Evolutionary conservation across 2,888 invertebrate genomes (phyloP).

Genomic region (Apotomis turbidana): DNA sequence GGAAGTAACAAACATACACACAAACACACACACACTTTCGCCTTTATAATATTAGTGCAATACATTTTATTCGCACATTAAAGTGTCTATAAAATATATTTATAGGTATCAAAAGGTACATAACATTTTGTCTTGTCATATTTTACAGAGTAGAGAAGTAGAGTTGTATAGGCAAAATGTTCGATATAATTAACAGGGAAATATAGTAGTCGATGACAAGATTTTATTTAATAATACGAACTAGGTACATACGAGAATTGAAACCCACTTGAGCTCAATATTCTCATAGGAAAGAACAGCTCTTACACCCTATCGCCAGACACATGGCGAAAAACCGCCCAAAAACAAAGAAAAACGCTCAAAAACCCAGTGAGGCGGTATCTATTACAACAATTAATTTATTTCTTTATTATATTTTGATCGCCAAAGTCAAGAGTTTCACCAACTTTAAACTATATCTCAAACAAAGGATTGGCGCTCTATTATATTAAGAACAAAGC

Average conservation of each 20-base stretch:
- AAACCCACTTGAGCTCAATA: constrained; percentile 55
- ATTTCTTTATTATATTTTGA: constrained; percentile 74
- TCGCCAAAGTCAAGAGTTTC: constrained; percentile 71
- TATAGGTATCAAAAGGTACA: no score
- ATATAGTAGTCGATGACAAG: not conserved
- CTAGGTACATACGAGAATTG: constrained; percentile 31
- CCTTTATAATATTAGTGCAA: no score
- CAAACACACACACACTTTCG: no score
- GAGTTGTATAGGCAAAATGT: no score
- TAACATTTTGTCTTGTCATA: no score
- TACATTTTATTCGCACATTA: no score
- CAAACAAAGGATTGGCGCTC: constrained; percentile 37
- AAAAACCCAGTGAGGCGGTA: constrained; percentile 69
- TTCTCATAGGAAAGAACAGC: constrained; percentile 75
- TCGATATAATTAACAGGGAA: no score
- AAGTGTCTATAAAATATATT: no score
- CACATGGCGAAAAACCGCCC: constrained; percentile 57
- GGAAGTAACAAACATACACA: no score
- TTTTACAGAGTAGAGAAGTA: no score
- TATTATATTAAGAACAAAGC: constrained; percentile 46
- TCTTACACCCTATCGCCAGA: constrained; percentile 54
- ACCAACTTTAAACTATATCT: constrained; percentile 42
- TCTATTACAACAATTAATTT: constrained; percentile 66
- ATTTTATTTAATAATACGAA: constrained; percentile 20
- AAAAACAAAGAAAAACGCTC: constrained; percentile 70